Percentiles rank a stretch among this genome's conserved stretches.
These are phyloP conservation scores for Prunella strophiata DNA, from an alignment of 2,797 vertebrate species.

Conservation along the genomic window DNA sequence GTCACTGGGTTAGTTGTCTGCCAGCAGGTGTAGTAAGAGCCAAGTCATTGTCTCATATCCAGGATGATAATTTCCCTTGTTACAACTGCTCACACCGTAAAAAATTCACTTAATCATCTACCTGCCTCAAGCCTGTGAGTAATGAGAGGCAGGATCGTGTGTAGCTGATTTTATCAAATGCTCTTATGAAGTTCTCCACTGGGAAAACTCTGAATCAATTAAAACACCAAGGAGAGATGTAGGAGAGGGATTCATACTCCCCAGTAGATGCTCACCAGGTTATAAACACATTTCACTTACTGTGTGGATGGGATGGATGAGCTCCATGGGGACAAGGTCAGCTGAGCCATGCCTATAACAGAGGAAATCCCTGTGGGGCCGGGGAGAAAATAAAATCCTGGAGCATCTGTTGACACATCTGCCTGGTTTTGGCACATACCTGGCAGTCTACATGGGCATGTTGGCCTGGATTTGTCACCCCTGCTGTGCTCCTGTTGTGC, in stretches of 20 bases:
- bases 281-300: background rate
- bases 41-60: conserved; percentile 49
- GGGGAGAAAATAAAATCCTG: background rate
- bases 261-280: background rate
- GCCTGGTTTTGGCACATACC: background rate
- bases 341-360: background rate
- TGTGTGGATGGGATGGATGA: background rate
- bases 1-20: conserved; percentile 19
- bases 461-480: background rate
- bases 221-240: conserved; percentile 30
- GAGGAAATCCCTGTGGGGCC: background rate
- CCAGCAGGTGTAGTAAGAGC: conserved; percentile 42
- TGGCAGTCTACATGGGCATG: background rate
- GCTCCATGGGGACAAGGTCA: background rate
- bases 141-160: conserved; percentile 34
- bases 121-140: conserved; percentile 45
- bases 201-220: conserved; percentile 63
- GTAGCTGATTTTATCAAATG: conserved; percentile 58
- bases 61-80: conserved; percentile 62
- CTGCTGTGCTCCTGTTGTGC: background rate
- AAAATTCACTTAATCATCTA: conserved; percentile 67
- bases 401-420: background rate
- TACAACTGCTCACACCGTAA: conserved; percentile 45
- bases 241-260: conserved; percentile 10
- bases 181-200: conserved; percentile 35